Evolutionary conservation across 1,140 invertebrate genomes (phyloP).

Genomic region (Lerema accius): DNA sequence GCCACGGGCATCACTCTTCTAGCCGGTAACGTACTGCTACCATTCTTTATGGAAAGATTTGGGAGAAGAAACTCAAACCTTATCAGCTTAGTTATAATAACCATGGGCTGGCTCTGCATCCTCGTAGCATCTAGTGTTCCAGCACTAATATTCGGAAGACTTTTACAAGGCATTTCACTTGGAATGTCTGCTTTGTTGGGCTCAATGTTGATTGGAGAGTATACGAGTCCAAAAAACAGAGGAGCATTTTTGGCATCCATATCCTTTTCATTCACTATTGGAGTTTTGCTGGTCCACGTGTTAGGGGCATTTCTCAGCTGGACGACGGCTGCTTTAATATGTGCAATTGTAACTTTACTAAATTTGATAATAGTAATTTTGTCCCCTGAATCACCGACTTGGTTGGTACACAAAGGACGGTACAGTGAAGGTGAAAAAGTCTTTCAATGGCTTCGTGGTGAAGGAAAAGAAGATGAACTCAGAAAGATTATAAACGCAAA

Average conservation of each 20-base stretch:
- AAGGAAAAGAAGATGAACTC: constrained; percentile 48
- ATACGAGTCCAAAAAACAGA: too few species aligned
- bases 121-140: too few species aligned
- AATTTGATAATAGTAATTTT: constrained; percentile 42
- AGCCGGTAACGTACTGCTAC: too few species aligned
- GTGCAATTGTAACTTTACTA: constrained; percentile 34
- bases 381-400: constrained; percentile 53
- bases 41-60: too few species aligned
- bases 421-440: constrained; percentile 44
- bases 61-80: too few species aligned
- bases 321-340: constrained; percentile 42
- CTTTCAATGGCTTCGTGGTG: constrained; percentile 50
- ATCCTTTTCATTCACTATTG: constrained; percentile 40
- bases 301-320: constrained; percentile 43
- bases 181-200: too few species aligned
- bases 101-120: too few species aligned
- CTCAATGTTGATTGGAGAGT: too few species aligned
- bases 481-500: constrained; percentile 44
- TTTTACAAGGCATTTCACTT: too few species aligned
- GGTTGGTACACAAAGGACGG: constrained; percentile 44
- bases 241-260: constrained; percentile 56
- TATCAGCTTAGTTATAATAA: too few species aligned
- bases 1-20: too few species aligned
- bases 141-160: too few species aligned
- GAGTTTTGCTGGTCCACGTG: constrained; percentile 40